Percentiles rank a stretch among this genome's conserved stretches.
These are phyloP conservation scores for Drosophila ficusphila DNA, from an alignment of 1,140 invertebrate genomes.

Conservation along the genomic window DNA sequence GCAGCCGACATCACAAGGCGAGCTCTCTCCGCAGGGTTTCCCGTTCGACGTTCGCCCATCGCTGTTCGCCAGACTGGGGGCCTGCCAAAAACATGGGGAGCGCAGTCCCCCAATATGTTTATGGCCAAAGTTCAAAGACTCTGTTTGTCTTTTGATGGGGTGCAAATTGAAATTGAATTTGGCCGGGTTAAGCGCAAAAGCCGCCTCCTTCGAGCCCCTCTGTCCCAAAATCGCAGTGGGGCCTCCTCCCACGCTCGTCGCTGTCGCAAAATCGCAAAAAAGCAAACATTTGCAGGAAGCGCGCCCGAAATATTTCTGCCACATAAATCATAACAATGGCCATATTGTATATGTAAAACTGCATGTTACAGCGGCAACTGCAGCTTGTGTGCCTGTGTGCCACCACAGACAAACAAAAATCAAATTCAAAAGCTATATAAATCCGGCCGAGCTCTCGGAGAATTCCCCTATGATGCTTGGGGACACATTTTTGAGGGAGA, in stretches of 20 bases:
- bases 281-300: slow-evolving; percentile 67
- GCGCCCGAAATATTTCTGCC: slow-evolving; percentile 76
- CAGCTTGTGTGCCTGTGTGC: slow-evolving; percentile 17
- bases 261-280: slow-evolving; percentile 57
- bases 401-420: slow-evolving; percentile 66
- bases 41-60: too few relatives aligned
- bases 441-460: slow-evolving; percentile 41
- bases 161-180: slow-evolving; percentile 81
- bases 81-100: slow-evolving; percentile 42
- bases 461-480: slow-evolving; percentile 24
- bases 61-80: slow-evolving; percentile 42
- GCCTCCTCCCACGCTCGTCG: not conserved
- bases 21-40: slow-evolving; percentile 63
- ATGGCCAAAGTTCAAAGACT: slow-evolving; percentile 79
- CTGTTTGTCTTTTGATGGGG: slow-evolving; percentile 77
- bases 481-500: slow-evolving; percentile 19
- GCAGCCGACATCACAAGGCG: slow-evolving; percentile 59
- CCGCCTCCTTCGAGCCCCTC: not conserved
- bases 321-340: slow-evolving; percentile 80
- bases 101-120: slow-evolving; percentile 57
- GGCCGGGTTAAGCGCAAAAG: slow-evolving; percentile 19
- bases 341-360: slow-evolving; percentile 68
- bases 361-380: slow-evolving; percentile 51
- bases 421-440: slow-evolving; percentile 76
- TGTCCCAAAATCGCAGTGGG: not conserved